A percentile compares a stretch with the other conserved stretches of the same genome.
phyloP scores from a whole-genome alignment of 2,113 vertebrate species.

The Stercorarius parasiticus region DNA sequence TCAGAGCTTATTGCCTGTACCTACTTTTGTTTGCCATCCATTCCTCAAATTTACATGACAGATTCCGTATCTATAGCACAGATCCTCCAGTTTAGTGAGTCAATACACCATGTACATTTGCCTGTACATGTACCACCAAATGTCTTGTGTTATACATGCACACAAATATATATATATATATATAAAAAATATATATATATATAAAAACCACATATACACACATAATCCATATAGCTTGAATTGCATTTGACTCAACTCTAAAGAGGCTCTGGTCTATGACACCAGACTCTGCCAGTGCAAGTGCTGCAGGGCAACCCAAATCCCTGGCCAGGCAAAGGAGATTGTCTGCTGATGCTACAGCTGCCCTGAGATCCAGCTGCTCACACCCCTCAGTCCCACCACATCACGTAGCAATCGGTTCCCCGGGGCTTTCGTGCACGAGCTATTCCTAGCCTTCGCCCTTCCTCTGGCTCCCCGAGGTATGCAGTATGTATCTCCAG shows the following conservation, averaged over 20 bases:
- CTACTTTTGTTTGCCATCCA: not conserved
- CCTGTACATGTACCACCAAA: not conserved
- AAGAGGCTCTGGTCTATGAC: accelerated
- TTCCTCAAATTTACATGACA: not conserved
- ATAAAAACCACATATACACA: not conserved
- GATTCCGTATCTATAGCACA: not conserved
- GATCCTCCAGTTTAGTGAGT: not conserved
- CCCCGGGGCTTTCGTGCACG: not conserved
- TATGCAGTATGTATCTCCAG: not conserved
- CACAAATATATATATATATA: not conserved
- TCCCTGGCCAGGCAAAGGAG: not conserved
- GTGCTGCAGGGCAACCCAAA: not conserved
- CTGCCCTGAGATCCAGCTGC: not conserved
- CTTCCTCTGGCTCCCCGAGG: not conserved
- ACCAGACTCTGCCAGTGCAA: not conserved
- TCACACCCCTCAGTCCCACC: not conserved
- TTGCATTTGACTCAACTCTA: not conserved
- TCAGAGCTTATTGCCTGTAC: not conserved
- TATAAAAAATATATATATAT: not conserved
- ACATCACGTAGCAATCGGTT: accelerated
- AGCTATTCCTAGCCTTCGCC: conserved; percentile 9
- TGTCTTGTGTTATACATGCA: accelerated
- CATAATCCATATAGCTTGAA: not conserved
- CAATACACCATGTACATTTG: accelerated
- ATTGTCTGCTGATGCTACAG: not conserved